phyloP scores from a whole-genome alignment of 1,140 invertebrate species.

The Drosophila trapezifrons region DNA sequence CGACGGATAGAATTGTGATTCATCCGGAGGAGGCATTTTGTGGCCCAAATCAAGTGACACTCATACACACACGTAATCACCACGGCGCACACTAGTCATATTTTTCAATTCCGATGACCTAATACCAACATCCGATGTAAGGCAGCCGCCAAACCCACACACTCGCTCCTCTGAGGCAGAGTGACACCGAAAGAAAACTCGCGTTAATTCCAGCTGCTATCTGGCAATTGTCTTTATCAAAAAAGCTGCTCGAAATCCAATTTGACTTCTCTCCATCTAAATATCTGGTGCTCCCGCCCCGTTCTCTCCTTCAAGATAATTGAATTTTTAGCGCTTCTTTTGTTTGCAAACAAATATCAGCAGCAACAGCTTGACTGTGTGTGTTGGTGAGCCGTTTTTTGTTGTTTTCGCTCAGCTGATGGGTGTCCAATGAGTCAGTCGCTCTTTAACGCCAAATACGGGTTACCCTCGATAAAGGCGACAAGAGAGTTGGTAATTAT shows the following conservation, averaged over 20 bases:
- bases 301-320: constrained; percentile 21
- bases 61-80: constrained; percentile 20
- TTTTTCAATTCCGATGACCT: constrained; percentile 50
- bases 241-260: constrained; percentile 32
- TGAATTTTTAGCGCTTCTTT: constrained; percentile 58
- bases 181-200: constrained; percentile 14
- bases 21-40: constrained; percentile 31
- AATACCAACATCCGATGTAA: constrained; percentile 49
- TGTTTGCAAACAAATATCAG: constrained; percentile 59
- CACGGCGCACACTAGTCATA: constrained; percentile 19
- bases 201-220: constrained; percentile 10
- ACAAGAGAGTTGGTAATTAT: neutral
- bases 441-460: constrained; percentile 7
- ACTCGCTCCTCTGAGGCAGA: neutral
- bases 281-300: constrained; percentile 3
- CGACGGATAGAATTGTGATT: constrained; percentile 30
- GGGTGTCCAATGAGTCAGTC: constrained; percentile 24
- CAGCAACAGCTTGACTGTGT: constrained; percentile 21
- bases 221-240: constrained; percentile 32
- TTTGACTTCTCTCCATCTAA: constrained; percentile 31
- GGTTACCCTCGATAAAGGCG: neutral
- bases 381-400: constrained; percentile 22
- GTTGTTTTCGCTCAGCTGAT: constrained; percentile 44
- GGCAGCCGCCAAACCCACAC: constrained; percentile 9
- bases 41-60: constrained; percentile 35